phyloP scores from a whole-genome alignment of 2,113 vertebrate species.

The Scalopus aquaticus region DNA sequence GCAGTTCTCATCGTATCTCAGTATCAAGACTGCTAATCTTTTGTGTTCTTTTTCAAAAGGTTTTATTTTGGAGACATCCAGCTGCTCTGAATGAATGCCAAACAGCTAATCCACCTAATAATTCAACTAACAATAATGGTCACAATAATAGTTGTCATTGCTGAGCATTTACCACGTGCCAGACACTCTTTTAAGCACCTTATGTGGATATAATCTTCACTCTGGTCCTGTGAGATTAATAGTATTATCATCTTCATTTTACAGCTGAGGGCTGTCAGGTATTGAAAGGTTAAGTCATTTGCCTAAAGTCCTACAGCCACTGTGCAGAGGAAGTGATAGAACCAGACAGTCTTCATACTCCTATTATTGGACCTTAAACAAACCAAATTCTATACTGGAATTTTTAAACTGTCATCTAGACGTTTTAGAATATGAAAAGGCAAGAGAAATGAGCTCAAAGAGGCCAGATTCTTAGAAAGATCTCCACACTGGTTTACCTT shows the following conservation, averaged over 20 bases:
- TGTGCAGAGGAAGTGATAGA: neutral
- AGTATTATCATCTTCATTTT: neutral
- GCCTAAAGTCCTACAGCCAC: neutral
- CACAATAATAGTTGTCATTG: neutral
- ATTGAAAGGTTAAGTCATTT: neutral
- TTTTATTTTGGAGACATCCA: neutral
- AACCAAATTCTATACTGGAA: neutral
- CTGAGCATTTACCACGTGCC: neutral
- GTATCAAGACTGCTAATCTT: neutral
- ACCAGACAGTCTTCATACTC: neutral
- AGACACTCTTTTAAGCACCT: neutral
- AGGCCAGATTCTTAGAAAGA: neutral
- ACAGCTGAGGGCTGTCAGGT: neutral
- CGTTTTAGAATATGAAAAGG: neutral
- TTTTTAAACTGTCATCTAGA: neutral
- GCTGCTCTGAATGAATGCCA: conserved; percentile 31
- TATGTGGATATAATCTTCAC: neutral
- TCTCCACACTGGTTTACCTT: neutral
- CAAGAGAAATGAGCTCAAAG: neutral
- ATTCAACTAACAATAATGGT: conserved; percentile 32
- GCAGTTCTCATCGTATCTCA: conserved; percentile 2
- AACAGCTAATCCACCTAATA: conserved; percentile 38
- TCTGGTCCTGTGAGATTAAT: neutral
- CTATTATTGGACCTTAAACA: neutral
- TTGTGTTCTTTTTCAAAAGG: conserved; percentile 39